A percentile compares a stretch with the other conserved stretches of the same genome.
Conservation (phyloP, 1,140 invertebrate species). For the Apis florea region DNA sequence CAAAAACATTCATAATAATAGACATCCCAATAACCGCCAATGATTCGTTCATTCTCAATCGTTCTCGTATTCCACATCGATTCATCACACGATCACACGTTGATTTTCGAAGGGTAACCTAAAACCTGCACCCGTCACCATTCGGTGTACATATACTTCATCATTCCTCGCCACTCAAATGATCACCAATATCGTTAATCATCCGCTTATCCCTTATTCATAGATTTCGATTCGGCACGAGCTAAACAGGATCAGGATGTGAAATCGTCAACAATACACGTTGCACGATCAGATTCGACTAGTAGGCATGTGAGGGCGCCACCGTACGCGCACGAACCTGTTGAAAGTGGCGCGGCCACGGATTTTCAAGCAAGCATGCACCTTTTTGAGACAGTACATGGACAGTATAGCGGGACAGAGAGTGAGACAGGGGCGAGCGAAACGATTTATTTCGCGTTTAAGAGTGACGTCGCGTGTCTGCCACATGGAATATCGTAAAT, state of each 20-base stretch:
- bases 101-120: conserved; percentile 5
- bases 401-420: no score
- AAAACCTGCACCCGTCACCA: background rate
- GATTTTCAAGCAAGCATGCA: conserved; percentile 6
- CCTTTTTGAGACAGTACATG: background rate
- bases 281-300: background rate
- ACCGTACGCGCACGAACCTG: background rate
- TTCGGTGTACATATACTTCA: background rate
- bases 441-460: conserved; percentile 43
- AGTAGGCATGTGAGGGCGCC: background rate
- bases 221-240: background rate
- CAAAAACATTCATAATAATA: background rate
- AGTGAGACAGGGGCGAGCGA: no score
- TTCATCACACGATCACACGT: no score
- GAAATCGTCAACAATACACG: conserved; percentile 1
- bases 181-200: conserved; percentile 21
- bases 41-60: background rate
- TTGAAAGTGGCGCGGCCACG: background rate
- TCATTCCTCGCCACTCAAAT: background rate
- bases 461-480: conserved; percentile 33
- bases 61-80: background rate
- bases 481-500: conserved; percentile 37
- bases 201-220: conserved; percentile 21
- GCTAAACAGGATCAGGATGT: background rate
- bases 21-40: background rate